Evolutionary conservation across 2,113 vertebrate species (phyloP).

Genomic region (Lampris incognitus): DNA sequence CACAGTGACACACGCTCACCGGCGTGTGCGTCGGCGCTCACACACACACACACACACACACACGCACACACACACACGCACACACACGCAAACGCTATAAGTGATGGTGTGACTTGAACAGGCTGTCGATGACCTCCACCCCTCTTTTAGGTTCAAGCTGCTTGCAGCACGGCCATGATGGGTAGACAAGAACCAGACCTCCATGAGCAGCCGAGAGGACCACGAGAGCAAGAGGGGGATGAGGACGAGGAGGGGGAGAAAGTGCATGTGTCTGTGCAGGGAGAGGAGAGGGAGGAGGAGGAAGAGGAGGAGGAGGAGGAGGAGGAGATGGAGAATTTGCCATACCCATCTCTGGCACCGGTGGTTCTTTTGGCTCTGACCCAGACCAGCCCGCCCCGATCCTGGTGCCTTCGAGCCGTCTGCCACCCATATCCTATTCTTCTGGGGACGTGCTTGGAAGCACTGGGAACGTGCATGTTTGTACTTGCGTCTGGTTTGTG

Average conservation of each 20-base stretch:
- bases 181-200: conserved; percentile 86
- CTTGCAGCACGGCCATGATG: conserved; percentile 86
- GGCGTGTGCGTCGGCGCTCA: background rate
- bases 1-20: background rate
- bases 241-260: conserved; percentile 76
- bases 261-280: conserved; percentile 69
- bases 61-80: conserved; percentile 9
- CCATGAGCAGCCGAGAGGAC: conserved; percentile 80
- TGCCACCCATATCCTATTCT: conserved; percentile 98
- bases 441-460: conserved; percentile 13
- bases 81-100: background rate
- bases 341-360: conserved; percentile 91
- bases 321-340: conserved; percentile 87
- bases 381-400: conserved; percentile 94
- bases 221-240: conserved; percentile 62
- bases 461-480: background rate
- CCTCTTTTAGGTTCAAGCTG: conserved; percentile 81
- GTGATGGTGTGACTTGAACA: conserved; percentile 31
- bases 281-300: conserved; percentile 64
- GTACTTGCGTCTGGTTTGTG: conserved; percentile 1
- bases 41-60: conserved; percentile 14
- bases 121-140: conserved; percentile 32
- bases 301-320: conserved; percentile 68
- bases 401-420: conserved; percentile 95
- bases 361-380: conserved; percentile 95